Conservation (phyloP, 2,797 vertebrate species). For the Cossypha niveicapilla region DNA sequence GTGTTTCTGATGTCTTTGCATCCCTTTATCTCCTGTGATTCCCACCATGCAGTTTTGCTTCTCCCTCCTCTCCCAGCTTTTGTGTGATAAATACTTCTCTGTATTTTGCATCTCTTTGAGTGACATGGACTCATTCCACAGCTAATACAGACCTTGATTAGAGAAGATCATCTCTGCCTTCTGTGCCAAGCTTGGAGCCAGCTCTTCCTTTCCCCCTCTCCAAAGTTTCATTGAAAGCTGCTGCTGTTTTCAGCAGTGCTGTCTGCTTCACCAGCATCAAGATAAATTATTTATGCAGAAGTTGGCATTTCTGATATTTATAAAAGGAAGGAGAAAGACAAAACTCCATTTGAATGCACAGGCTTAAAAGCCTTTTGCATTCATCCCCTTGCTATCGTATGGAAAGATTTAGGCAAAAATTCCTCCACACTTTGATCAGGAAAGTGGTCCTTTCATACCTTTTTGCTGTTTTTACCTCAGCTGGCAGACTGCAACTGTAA, state of each 20-base stretch:
- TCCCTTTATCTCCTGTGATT: fast-evolving
- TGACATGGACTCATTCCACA: background rate
- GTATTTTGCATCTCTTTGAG: background rate
- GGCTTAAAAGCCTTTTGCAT: background rate
- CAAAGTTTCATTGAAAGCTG: conserved; percentile 15
- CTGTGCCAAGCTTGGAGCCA: background rate
- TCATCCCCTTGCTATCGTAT: background rate
- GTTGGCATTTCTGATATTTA: conserved; percentile 5
- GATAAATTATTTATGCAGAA: conserved; percentile 2
- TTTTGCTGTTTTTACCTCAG: background rate
- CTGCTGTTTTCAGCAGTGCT: conserved; percentile 8
- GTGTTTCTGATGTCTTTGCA: background rate
- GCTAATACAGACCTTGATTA: conserved; percentile 7
- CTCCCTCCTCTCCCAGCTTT: background rate
- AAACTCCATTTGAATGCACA: background rate
- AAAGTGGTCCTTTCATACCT: background rate
- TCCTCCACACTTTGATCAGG: background rate
- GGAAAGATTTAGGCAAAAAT: background rate
- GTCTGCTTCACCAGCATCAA: background rate
- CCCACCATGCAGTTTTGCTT: background rate
- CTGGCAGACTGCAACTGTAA: background rate
- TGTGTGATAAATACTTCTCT: background rate
- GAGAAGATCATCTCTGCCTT: background rate
- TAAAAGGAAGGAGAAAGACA: background rate
- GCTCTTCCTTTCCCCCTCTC: background rate